A percentile compares a stretch with the other conserved stretches of the same genome.
Evolutionary conservation across 1,140 invertebrate genomes (phyloP).

Genomic region (Eupeodes corollae): DNA sequence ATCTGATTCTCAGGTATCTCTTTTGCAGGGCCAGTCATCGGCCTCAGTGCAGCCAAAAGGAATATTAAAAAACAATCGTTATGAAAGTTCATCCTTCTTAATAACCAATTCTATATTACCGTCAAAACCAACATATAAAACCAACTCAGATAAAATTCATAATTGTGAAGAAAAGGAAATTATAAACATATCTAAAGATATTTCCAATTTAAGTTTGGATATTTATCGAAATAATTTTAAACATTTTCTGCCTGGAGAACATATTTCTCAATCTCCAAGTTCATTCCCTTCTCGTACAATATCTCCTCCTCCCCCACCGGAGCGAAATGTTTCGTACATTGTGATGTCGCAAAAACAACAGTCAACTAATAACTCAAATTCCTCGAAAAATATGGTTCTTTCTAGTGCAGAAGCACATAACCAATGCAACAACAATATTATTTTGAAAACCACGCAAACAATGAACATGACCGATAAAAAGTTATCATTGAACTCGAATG

Average conservation of each 20-base stretch:
- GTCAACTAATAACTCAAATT: too few species aligned
- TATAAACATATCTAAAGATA: constrained; percentile 2
- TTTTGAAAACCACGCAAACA: too few species aligned
- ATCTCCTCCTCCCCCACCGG: constrained; percentile 57
- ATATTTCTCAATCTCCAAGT: background rate
- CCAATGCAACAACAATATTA: too few species aligned
- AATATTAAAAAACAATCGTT: constrained; percentile 35
- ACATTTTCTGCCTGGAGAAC: background rate
- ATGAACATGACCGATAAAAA: too few species aligned
- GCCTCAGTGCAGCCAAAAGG: constrained; percentile 29
- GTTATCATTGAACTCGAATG: background rate
- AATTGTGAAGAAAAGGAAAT: too few species aligned
- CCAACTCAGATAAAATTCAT: too few species aligned
- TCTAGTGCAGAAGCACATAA: background rate
- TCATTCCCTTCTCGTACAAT: constrained; percentile 1
- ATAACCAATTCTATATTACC: constrained; percentile 2
- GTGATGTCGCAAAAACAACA: constrained; percentile 53
- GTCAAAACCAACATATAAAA: constrained; percentile 16
- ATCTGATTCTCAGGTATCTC: background rate
- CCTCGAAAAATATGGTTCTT: too few species aligned
- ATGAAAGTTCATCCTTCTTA: constrained; percentile 16
- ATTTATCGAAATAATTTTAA: constrained; percentile 11
- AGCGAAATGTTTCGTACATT: constrained; percentile 68
- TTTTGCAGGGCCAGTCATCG: constrained; percentile 1
- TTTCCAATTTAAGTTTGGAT: constrained; percentile 28